Base-by-base conservation (phyloP, 2,888 invertebrate genomes). In the Linyphia triangularis region DNA sequence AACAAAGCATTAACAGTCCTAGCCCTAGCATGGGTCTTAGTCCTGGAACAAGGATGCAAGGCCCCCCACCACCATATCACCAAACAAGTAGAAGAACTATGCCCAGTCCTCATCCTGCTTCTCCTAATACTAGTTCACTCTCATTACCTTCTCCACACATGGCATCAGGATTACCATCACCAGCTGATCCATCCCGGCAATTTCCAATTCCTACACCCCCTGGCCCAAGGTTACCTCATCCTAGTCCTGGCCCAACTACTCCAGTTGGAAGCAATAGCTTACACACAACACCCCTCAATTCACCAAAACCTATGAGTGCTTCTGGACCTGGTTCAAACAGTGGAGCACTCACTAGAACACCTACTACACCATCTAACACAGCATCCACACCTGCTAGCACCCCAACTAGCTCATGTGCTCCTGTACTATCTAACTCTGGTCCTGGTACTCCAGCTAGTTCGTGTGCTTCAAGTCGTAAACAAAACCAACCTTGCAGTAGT, bases 11-110 rank as follows among this genome's bases (percentile, higher is more conserved):
- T 79, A 90, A 88, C 85, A 91, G 91, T 67, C 91, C 91, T 57
- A 91, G 90, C 90, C 91, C 91, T 37, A 90, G 83, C 40, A 89
- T 91, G 89, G 90, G 91, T n/a, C 90, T 90, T 37, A 91, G 91
- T 81, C 91, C 91, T 26, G 90, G 91, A 70, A 91, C 91, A 51
- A 90, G 92, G 86, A 91, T 92, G 90, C 96, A 96, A 93, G 96
- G 96, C 5, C 96, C 96, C n/a, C 96, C 96, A 24, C 96, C 96
- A 16, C 96, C 96, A 57, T 95, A 95, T 93, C 96, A 96, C 92
- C 95, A 95, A 92, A 95, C 95, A 28, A 95, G 95, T 72, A 94
- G 96, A 89, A 95, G 90, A 73, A 73, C 96, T 57, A 94, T 95
- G 91, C 95, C 95, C 92, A 96, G 95, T 91, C 95, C 96, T 13